A percentile compares a stretch with the other conserved stretches of the same genome.
Evolutionary conservation across 2,888 invertebrate species (phyloP).

Genomic region (Amaurobius ferox): DNA sequence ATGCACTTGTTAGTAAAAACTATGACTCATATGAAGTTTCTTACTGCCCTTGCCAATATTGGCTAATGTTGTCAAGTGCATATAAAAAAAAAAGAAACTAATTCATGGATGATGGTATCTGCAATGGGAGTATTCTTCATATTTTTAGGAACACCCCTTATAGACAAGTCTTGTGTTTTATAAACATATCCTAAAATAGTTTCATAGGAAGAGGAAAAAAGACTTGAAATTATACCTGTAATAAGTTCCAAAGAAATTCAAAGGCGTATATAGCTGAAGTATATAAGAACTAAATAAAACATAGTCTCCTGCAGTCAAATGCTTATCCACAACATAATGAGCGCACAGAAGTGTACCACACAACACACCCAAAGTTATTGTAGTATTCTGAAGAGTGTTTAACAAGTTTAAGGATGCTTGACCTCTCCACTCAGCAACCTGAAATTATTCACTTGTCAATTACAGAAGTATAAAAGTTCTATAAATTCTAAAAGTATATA

Average conservation of each 20-base stretch:
- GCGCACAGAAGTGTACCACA: slow-evolving; percentile 93
- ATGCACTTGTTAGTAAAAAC: too few species aligned
- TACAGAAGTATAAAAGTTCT: not conserved
- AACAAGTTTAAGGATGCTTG: slow-evolving; percentile 90
- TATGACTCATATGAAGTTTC: too few species aligned
- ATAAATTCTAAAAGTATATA: not conserved
- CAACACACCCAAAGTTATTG: slow-evolving; percentile 90
- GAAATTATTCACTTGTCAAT: slow-evolving; percentile 77
- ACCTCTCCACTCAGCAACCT: slow-evolving; percentile 93
- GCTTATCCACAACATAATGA: slow-evolving; percentile 85
- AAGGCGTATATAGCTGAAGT: slow-evolving; percentile 93
- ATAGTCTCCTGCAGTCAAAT: slow-evolving; percentile 94
- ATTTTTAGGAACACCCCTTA: too few species aligned
- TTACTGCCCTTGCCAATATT: too few species aligned
- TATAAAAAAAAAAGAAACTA: too few species aligned
- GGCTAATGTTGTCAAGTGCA: too few species aligned
- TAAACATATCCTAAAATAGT: too few species aligned
- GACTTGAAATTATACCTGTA: slow-evolving; percentile 84
- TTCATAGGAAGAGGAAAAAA: not conserved
- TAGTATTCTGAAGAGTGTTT: slow-evolving; percentile 92
- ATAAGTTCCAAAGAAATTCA: slow-evolving; percentile 99
- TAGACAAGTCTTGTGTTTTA: too few species aligned
- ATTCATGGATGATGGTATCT: too few species aligned
- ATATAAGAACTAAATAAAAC: slow-evolving; percentile 96
- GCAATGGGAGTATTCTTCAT: too few species aligned